Base-by-base conservation (phyloP, 2,113 vertebrate genomes). In the Rhodinocichla rosea region DNA sequence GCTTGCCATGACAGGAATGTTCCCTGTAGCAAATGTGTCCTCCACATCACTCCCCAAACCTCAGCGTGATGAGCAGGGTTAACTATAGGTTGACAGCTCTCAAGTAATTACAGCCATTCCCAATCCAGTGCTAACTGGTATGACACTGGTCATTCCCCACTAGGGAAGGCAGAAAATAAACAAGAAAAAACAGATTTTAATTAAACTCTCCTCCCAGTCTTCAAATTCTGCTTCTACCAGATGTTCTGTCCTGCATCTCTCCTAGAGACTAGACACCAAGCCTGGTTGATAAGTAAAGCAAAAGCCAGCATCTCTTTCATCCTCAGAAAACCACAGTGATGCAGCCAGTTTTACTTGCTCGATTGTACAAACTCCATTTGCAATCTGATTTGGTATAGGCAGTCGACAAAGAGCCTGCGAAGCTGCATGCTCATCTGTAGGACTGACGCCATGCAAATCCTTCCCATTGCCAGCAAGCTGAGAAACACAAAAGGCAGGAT, bases 281-380 rank as follows among this genome's bases (percentile, higher is more conserved):
- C 37, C 52, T 68, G 24, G 30, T 65, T 86, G 86, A 64, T 88
- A 94, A 86, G 76, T 33, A 44, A 83, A 83, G 71, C 21, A 83
- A 80, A 88, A 65, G 2, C 7, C 75, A 93, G 21, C 16, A 67
- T 27, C 76, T 83, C 89, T 94, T 90, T 90, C 80, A 90, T 89
- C 83, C 80, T 75, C 18, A 24, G 42, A 67, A 93, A 89, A 68
- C 55, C 27, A 6, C 44, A 74, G 30, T 11, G 64, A 94, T 78
- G 92, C 76, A 95, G 94, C 86, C 92, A 94, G 96, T 94, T 95
- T 75, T 83, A 95, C 86, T 87, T 81, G 95, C 95, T 92, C 39
- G 50, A 8, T 83, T 81, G 86, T 83, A 94, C 68, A 63, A 83
- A 83, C 76, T 77, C 60, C 56, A 93, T 83, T 84, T 93, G 89